Base-by-base conservation (phyloP, 2,888 invertebrate species). In the Lithophane ornitopus region DNA sequence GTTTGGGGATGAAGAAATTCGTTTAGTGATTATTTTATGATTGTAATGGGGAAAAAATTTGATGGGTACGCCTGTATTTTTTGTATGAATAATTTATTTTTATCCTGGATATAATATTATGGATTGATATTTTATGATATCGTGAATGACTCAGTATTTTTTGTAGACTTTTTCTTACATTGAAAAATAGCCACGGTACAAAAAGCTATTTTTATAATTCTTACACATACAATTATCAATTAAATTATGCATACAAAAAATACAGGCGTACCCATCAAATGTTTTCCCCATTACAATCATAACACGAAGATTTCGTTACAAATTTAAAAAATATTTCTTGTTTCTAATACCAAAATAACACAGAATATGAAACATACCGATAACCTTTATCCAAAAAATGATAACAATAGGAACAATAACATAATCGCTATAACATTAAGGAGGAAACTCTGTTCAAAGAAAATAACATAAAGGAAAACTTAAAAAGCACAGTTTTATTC, bases 1-100 rank as follows among this genome's bases (percentile, higher is more conserved):
- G 80, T 44, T 80, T 61, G 28, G 59, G 77, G 78, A 87, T 88
- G 81, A 84, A 87, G 86, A 80, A 83, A 85, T 88, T 82, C 80
- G 74, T 72, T 80, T 76, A 66, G 81, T 78, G 76, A 78, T 87
- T 81, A 81, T 83, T 85, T 86, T 87, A 78, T 86, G 75, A 78
- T 83, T 82, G 73, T 81, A 81, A 83, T 72, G 46, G 76, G 28
- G 7, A 67, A 82, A 74, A 76, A 56, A 81, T 74, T 76, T 62
- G 69, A 71, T 78, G 66, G 44, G 22, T 22, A 9, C 14, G 34
- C 26, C 22, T 68, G 12, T 80, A 6, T 80, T 71, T 79, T 56
- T 65, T n/a, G 2, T 22, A 49, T 26, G 8, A 58, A 59, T 1
- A 26, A 34, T 65, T 52, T 54, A 49, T 68, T 22, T 39, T 44